Evolutionary conservation across 2,797 vertebrate genomes (phyloP), one percentile per base, ranked within the genome.

Genomic region (Crenuchus spilurus): DNA sequence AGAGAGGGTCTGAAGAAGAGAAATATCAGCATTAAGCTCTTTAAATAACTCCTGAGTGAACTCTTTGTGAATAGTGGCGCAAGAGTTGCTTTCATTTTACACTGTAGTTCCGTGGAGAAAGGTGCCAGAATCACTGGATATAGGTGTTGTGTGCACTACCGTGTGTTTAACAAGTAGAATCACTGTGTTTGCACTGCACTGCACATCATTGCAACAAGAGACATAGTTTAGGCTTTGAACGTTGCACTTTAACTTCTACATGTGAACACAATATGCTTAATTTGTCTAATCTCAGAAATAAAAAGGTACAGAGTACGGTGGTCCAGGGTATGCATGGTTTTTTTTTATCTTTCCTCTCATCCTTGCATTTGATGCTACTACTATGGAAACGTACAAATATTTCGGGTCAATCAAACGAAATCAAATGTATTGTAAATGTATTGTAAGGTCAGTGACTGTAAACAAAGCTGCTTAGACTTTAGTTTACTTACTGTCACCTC

Each of bases 31-130:
- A 74, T 57, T 64, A 80, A n/a, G 73, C 76, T 82, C 69, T 83
- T 84, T 82, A 84, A 85, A 83, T 83, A 85, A 87, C 85, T 84
- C 83, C 81, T 82, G 84, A 84, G 82, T 65, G 49, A 78, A 83
- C 58, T 82, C 76, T 84, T 81, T 84, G 84, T 85, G 85, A 84
- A 84, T 83, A 83, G 74, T 79, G 82, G 80, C 79, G 71, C 48
- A 76, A 44, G 61, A 75, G 58, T 69, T 65, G 57, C 60, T 68
- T 70, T 69, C 26, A 51, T 49, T 75, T 20, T 81, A 60, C 24
- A 49, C 57, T 68, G 57, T 33, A 62, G 33, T 39, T 71, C 55
- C 11, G 3, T 55, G 37, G 24, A 70, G 14, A 71, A 69, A 52
- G 51, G 20, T 77, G 58, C 37, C 42, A 68, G 74, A 75, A 49